These are phyloP conservation scores for Brassicogethes aeneus DNA, from an alignment of 2,888 invertebrate species.

Conservation along the genomic window DNA sequence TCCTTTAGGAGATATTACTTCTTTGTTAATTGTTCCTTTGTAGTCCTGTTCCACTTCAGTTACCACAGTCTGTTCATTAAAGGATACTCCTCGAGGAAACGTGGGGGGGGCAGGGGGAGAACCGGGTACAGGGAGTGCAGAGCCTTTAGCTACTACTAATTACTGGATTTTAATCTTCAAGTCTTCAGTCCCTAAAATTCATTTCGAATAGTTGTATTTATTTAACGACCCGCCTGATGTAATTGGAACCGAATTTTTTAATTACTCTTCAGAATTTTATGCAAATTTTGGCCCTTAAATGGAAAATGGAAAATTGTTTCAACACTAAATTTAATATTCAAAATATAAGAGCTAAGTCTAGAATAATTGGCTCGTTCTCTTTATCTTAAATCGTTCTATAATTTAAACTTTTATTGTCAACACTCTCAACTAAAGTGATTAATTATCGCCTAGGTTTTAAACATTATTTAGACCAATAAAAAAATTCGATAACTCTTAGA, in stretches of 20 bases:
- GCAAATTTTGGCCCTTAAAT: too few species aligned
- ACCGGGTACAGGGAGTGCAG: conserved; percentile 19
- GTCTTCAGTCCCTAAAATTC: not conserved
- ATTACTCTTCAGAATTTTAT: too few species aligned
- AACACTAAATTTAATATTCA: too few species aligned
- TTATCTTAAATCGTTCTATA: too few species aligned
- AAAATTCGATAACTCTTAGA: too few species aligned
- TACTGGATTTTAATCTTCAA: conserved; percentile 31
- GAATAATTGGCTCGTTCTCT: too few species aligned
- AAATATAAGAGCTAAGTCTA: too few species aligned
- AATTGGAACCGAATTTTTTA: not conserved
- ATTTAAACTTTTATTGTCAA: too few species aligned
- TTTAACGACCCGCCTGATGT: not conserved
- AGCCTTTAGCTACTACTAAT: conserved; percentile 33
- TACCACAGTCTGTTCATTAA: conserved; percentile 36
- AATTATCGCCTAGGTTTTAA: too few species aligned
- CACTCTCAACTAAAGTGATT: too few species aligned
- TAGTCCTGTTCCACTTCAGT: conserved; percentile 35
- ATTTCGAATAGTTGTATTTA: not conserved
- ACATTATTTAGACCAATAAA: too few species aligned
- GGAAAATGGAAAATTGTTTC: too few species aligned
- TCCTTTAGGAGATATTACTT: conserved; percentile 37
- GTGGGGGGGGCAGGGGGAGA: not conserved
- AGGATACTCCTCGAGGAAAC: conserved; percentile 25
- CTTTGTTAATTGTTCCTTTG: conserved; percentile 41